phyloP scores from a whole-genome alignment of 2,797 vertebrate genomes.

The Chanos chanos region DNA sequence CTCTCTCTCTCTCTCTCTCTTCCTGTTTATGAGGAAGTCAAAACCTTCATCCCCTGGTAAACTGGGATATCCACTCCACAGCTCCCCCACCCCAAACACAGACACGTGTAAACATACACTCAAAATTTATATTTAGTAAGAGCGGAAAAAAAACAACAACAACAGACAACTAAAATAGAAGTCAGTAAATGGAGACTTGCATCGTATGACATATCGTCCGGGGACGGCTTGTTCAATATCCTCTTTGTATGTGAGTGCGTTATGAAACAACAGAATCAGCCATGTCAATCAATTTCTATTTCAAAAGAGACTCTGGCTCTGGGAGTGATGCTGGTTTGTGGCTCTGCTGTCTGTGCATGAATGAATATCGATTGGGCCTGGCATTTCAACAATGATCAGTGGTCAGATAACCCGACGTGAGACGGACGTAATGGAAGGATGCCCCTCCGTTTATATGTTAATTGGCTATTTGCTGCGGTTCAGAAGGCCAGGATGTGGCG shows the following conservation, averaged over 20 bases:
- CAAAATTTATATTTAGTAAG: no score
- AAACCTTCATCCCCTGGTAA: not conserved
- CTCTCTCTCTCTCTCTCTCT: conserved; percentile 35
- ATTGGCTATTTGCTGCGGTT: not conserved
- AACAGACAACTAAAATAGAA: not conserved
- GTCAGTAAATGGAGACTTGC: no score
- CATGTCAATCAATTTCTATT: conserved; percentile 9
- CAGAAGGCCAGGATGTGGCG: not conserved
- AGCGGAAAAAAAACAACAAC: no score
- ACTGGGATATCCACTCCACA: no score
- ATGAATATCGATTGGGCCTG: not conserved
- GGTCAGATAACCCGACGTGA: conserved; percentile 2
- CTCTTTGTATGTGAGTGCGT: not conserved
- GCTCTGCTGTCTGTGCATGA: not conserved
- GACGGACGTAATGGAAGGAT: not conserved
- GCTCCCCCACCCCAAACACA: not conserved
- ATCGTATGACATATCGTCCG: no score
- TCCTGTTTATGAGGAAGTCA: conserved; percentile 38
- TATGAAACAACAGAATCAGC: not conserved
- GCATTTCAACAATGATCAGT: conserved; percentile 4
- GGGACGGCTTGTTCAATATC: not conserved
- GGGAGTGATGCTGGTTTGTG: no score
- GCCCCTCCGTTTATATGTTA: not conserved
- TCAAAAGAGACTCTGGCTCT: not conserved
- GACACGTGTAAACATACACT: not conserved